Evolutionary conservation across 2,888 invertebrate species (phyloP).

Genomic region (Malacosoma neustria): DNA sequence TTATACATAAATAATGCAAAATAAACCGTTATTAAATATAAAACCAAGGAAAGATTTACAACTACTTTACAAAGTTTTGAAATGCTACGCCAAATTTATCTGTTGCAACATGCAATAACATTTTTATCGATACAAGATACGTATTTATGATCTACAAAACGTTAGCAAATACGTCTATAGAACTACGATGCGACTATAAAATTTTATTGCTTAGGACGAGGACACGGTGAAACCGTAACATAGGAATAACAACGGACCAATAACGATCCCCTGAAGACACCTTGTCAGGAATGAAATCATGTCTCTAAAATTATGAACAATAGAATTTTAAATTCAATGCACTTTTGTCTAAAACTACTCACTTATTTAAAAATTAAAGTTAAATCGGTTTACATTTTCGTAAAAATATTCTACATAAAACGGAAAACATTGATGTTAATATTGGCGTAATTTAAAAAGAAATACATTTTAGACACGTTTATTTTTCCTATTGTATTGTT

Average conservation of each 20-base stretch:
- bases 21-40: no score
- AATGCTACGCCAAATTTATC: conserved; percentile 15
- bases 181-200: conserved; percentile 48
- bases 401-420: no score
- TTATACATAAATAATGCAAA: no score
- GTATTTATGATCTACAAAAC: conserved; percentile 51
- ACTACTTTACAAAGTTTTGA: conserved; percentile 1
- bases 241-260: conserved; percentile 38
- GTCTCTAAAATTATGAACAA: background rate
- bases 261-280: conserved; percentile 43
- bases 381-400: no score
- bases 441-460: no score
- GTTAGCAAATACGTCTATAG: conserved; percentile 39
- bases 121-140: conserved; percentile 42
- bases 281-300: conserved; percentile 15
- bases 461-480: no score
- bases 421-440: no score
- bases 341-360: no score
- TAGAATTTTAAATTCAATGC: background rate
- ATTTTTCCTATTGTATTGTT: no score
- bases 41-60: no score
- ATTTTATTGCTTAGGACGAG: conserved; percentile 56
- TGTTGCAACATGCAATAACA: conserved; percentile 29
- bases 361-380: no score
- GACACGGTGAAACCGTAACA: conserved; percentile 42